Base-by-base conservation (phyloP, 2,888 invertebrate species). In the Esperia sulphurella region DNA sequence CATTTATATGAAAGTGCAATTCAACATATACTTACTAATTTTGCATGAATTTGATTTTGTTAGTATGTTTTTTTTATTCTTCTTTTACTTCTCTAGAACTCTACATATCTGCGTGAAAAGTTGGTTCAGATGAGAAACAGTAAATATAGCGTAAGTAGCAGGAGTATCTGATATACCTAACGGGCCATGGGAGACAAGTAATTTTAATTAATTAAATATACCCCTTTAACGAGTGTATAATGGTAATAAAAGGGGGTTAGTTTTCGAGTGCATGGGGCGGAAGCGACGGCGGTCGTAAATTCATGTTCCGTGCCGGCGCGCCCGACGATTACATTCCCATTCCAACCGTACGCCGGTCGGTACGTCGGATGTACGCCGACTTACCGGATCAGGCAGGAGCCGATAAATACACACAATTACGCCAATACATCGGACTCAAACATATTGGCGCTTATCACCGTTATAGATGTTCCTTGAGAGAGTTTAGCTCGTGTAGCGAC, bases 251-350 rank as follows among this genome's bases (percentile, higher is more conserved):
- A 43, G 47, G 33, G 38, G 13, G 33, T 43, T 49, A 47, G 47
- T 47, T 71, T 68, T 61, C 58, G 64, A 67, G 68, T 70, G 68
- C 66, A 70, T 58, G 56, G 64, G 61, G 59, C 73, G 73, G 72
- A 73, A 75, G 58, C 61, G 49, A 55, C 56, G 42, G 35, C 44
- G 58, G 59, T 65, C 69, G 63, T 75, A 75, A 75, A 75, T 75
- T 63, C 60, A 68, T 61, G 64, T 65, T 60, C 63, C 55, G 45
- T 63, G 55, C 55, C 59, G 61, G 55, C 54, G 53, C 64, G 61
- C 54, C 59, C 63, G 61, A 55, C 63, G 71, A 69, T 72, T 71
- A 67, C 72, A 71, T 68, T 67, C 68, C 63, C 67, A 68, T 75
- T 68, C 58, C 50, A 46, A 58, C 49, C 51, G 54, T 54, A 54